phyloP scores from a whole-genome alignment of 1,140 invertebrate species.

The Drosophila bocqueti region DNA sequence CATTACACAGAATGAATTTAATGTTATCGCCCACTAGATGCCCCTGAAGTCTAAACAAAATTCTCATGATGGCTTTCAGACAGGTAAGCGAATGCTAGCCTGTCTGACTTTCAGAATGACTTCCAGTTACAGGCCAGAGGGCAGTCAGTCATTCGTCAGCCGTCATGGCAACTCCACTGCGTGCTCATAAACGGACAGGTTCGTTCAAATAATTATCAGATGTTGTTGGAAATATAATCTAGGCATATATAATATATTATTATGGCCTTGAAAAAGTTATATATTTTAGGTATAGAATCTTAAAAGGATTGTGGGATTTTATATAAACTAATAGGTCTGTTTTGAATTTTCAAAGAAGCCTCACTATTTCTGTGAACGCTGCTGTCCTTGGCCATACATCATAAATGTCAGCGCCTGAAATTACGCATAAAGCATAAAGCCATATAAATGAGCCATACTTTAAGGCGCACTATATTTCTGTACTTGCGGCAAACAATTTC shows the following conservation, averaged over 20 bases:
- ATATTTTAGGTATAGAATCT: too few relatives aligned
- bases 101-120: conserved; percentile 38
- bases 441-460: conserved; percentile 83
- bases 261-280: too few relatives aligned
- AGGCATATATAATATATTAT: too few relatives aligned
- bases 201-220: neutral
- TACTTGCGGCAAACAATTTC: conserved; percentile 73
- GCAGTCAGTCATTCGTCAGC: conserved; percentile 60
- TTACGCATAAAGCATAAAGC: conserved; percentile 82
- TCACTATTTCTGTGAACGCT: neutral
- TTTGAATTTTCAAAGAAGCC: neutral
- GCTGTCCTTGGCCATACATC: conserved; percentile 62
- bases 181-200: conserved; percentile 15
- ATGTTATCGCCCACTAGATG: conserved; percentile 50
- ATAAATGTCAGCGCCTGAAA: conserved; percentile 82
- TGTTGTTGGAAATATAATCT: too few relatives aligned
- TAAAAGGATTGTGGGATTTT: too few relatives aligned
- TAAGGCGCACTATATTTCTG: conserved; percentile 78
- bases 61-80: conserved; percentile 23
- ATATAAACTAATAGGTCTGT: too few relatives aligned
- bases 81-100: conserved; percentile 21
- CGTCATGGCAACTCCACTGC: conserved; percentile 47
- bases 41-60: neutral
- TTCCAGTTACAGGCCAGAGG: conserved; percentile 26
- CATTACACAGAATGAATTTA: conserved; percentile 48